These are phyloP conservation scores for Syrmaticus mikado DNA, from an alignment of 2,113 vertebrate genomes.

Conservation along the genomic window DNA sequence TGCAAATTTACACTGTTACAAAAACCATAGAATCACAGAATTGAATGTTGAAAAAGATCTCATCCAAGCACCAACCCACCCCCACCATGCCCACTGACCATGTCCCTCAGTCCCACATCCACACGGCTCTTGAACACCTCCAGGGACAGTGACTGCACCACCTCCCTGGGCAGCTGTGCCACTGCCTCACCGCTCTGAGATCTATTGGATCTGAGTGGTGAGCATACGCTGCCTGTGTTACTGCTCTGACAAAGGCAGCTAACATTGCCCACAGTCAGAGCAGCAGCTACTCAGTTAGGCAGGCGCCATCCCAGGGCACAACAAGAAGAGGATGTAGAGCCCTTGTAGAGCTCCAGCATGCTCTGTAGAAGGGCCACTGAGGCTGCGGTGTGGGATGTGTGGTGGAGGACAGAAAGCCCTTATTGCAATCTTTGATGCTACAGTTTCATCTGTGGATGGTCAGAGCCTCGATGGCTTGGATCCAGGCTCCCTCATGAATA, in stretches of 20 bases:
- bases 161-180: too few relatives aligned
- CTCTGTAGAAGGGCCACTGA: background rate
- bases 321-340: background rate
- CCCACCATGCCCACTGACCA: too few relatives aligned
- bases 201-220: background rate
- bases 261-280: background rate
- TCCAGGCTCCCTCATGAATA: conserved; percentile 18
- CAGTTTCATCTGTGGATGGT: background rate
- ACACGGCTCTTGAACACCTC: too few relatives aligned
- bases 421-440: background rate
- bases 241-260: background rate
- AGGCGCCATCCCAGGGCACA: background rate
- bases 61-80: too few relatives aligned
- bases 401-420: background rate
- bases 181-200: background rate
- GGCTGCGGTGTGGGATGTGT: rapidly evolving
- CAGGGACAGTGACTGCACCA: too few relatives aligned
- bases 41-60: too few relatives aligned
- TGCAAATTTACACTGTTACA: rapidly evolving
- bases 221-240: background rate
- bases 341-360: rapidly evolving
- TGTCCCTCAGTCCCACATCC: too few relatives aligned
- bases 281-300: background rate
- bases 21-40: background rate
- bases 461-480: background rate